Percentiles rank a stretch among this genome's conserved stretches.
phyloP scores from a whole-genome alignment of 2,888 invertebrate species.

The Dolichomitus sp. region DNA sequence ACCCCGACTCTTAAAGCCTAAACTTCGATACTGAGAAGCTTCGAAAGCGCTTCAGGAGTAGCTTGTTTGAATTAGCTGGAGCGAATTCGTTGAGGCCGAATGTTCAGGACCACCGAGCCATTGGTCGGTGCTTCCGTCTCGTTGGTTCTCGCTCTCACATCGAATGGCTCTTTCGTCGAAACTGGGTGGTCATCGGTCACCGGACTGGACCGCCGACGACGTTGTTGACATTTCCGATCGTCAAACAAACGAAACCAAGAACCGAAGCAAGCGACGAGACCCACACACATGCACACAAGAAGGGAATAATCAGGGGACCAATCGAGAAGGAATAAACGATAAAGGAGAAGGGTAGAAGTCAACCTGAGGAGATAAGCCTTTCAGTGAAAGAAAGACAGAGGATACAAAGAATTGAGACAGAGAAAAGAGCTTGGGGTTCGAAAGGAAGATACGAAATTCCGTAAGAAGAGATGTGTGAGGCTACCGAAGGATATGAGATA shows the following conservation, averaged over 20 bases:
- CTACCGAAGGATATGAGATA: not conserved
- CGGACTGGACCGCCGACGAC: conserved; percentile 19
- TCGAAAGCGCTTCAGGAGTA: not conserved
- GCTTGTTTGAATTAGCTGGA: not conserved
- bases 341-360: not conserved
- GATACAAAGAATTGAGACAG: not conserved
- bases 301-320: conserved; percentile 24
- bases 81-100: not conserved
- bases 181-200: conserved; percentile 40
- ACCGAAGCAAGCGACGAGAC: not conserved
- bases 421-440: conserved; percentile 14
- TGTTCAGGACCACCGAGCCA: not conserved
- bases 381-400: not conserved
- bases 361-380: conserved; percentile 4
- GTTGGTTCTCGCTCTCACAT: not conserved
- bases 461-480: conserved; percentile 19
- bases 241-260: conserved; percentile 25
- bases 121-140: not conserved
- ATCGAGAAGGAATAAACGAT: not conserved
- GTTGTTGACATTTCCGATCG: conserved; percentile 45
- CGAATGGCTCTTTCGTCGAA: not conserved
- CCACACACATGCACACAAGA: not conserved
- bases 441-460: conserved; percentile 17
- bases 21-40: not conserved
- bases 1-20: not conserved